These are phyloP conservation scores for Rhea pennata DNA, from an alignment of 2,113 vertebrate species.

Conservation along the genomic window DNA sequence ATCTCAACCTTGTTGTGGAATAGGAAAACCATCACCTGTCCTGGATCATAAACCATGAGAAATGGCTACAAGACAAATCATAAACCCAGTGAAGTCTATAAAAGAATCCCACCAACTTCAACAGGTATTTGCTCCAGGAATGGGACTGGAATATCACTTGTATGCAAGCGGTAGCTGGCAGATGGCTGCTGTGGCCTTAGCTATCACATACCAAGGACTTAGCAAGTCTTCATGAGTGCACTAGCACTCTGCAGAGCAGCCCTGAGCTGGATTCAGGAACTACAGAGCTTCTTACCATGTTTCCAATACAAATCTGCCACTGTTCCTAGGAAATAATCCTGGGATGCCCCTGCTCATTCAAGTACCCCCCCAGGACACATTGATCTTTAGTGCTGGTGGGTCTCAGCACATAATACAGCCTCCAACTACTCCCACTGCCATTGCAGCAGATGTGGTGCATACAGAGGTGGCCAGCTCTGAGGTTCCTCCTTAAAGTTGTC, in stretches of 20 bases:
- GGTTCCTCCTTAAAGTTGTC: neutral
- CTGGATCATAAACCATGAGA: neutral
- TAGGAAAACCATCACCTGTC: neutral
- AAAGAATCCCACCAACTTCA: neutral
- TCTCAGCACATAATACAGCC: neutral
- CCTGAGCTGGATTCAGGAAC: neutral
- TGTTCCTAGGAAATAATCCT: neutral
- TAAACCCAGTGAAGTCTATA: neutral
- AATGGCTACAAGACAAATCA: neutral
- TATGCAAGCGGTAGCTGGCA: neutral
- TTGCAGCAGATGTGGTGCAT: neutral
- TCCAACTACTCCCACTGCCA: neutral
- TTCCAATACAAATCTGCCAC: neutral
- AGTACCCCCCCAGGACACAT: neutral
- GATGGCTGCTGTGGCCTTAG: neutral
- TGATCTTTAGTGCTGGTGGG: neutral
- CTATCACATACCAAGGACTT: neutral
- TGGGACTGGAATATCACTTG: neutral
- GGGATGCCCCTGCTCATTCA: neutral
- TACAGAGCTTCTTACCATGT: neutral
- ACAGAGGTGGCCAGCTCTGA: neutral
- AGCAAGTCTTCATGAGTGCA: neutral
- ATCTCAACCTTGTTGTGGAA: neutral
- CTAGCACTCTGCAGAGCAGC: neutral
- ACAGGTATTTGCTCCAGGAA: neutral